Evolutionary conservation across 2,888 invertebrate species (phyloP), one percentile per base, ranked within the genome.

Genomic region (Pheosia gnoma): DNA sequence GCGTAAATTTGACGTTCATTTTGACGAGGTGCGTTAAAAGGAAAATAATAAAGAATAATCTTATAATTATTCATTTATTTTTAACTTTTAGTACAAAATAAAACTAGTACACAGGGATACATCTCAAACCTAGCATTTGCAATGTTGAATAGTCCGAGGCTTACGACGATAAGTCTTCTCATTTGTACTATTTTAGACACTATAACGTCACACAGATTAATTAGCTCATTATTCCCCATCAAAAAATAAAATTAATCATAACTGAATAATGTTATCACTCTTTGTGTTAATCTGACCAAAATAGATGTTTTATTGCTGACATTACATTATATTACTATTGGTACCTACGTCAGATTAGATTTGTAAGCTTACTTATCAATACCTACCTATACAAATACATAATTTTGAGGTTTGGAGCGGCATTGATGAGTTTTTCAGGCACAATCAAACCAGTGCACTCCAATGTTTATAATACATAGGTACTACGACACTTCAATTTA

Each of bases 121-220:
- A 94, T 92, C 90, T 93, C 92, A 94, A 93, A 93, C 93, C 93
- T 94, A 94, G 90, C 90, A 93, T 93, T 94, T 91, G 91, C 90
- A 93, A 89, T 92, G 93, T 90, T 92, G 93, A 93, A 93, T 92
- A 91, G 91, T 93, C 92, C 89, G 93, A 93, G 90, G 92, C 92
- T 93, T 94, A 94, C 90, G 93, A 93, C 93, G 91, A 93, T 93
- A 93, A 94, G 94, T 94, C 94, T 94, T 94, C 93, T 92, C 93
- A 94, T 94, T 94, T 94, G 94, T 94, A 94, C 94, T 94, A 94
- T 94, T 94, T 91, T 93, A 94, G 94, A 94, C 90, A 94, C 93
- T 91, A 89, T 87, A 90, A 90, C 87, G 90, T 91, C 92, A 91
- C 91, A 91, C 91, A 88, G 86, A 88, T 88, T 91, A 92, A 88